These are phyloP conservation scores for Rhinogobio ventralis DNA, from an alignment of 2,797 vertebrate species.

Conservation along the genomic window DNA sequence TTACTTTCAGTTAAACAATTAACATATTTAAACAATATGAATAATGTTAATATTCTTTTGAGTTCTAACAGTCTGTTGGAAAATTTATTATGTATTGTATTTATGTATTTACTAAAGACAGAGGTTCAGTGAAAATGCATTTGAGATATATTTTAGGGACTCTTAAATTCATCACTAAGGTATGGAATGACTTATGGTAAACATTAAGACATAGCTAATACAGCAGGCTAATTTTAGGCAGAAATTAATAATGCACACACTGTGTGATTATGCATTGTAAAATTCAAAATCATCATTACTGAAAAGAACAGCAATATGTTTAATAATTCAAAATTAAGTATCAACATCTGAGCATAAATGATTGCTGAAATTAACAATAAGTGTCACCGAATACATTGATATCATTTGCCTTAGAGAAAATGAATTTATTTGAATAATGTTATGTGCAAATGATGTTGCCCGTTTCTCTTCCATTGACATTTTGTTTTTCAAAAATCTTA, in stretches of 20 bases:
- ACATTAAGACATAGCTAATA: neutral
- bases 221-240: neutral
- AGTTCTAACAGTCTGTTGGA: slow-evolving; percentile 55
- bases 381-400: slow-evolving; percentile 72
- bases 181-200: neutral
- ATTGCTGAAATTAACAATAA: slow-evolving; percentile 76
- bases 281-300: slow-evolving; percentile 22
- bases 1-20: neutral
- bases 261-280: slow-evolving; percentile 10
- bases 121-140: neutral
- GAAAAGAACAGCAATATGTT: slow-evolving; percentile 36
- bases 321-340: slow-evolving; percentile 68
- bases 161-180: neutral
- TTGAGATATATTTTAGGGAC: neutral
- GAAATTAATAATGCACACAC: slow-evolving; percentile 1
- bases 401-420: slow-evolving; percentile 73
- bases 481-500: slow-evolving; percentile 76
- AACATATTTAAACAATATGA: neutral
- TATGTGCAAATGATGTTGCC: slow-evolving; percentile 69
- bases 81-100: neutral
- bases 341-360: slow-evolving; percentile 63
- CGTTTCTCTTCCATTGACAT: slow-evolving; percentile 64
- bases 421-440: slow-evolving; percentile 75
- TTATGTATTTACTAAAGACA: slow-evolving; percentile 50
- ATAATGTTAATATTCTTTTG: slow-evolving; percentile 40